These are phyloP conservation scores for Thamnophis sirtalis DNA, from an alignment of 2,113 vertebrate genomes.

Conservation along the genomic window DNA sequence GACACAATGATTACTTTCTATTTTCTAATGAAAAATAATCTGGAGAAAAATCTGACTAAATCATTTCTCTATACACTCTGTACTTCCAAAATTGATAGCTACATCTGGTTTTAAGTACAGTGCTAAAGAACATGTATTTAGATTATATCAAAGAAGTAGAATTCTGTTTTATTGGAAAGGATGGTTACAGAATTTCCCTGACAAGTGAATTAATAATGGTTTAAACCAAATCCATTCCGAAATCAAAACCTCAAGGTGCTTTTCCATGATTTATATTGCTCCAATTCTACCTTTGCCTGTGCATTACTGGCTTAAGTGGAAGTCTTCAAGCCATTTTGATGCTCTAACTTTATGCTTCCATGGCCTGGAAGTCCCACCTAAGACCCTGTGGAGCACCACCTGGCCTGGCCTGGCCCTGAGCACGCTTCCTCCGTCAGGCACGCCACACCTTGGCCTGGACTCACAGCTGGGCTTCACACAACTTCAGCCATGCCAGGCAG, in stretches of 20 bases:
- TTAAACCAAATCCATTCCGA: background rate
- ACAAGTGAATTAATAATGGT: background rate
- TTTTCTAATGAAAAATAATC: background rate
- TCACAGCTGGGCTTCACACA: background rate
- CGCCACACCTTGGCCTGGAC: background rate
- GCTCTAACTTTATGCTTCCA: background rate
- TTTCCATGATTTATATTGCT: background rate
- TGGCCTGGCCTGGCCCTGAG: background rate
- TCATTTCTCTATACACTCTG: background rate
- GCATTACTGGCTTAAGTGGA: background rate
- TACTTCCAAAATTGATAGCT: background rate
- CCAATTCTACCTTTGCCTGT: background rate
- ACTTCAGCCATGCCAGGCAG: background rate
- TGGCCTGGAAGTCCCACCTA: background rate
- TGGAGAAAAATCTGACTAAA: background rate
- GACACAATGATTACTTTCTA: background rate
- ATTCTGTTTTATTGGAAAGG: background rate
- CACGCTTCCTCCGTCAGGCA: fast-evolving
- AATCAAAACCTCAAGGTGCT: background rate
- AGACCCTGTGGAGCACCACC: background rate
- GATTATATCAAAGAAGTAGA: background rate
- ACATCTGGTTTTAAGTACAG: background rate
- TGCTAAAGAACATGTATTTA: background rate
- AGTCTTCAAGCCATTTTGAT: background rate
- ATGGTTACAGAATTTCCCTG: background rate